phyloP scores from a whole-genome alignment of 1,140 invertebrate species.

The Zophobas morio region DNA sequence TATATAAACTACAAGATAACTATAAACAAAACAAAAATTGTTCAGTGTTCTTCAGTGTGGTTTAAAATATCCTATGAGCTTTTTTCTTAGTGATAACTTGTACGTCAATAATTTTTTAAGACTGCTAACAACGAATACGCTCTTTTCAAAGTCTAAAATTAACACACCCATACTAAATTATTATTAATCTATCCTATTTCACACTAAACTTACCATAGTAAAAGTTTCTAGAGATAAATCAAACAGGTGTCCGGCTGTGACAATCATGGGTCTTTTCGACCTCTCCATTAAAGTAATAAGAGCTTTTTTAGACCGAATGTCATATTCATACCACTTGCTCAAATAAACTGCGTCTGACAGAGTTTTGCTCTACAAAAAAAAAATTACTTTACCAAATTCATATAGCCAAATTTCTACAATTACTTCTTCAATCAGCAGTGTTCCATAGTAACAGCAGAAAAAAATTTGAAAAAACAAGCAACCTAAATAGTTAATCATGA shows the following conservation, averaged over 20 bases:
- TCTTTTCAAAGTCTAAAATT: conserved; percentile 11
- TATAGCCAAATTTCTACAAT: neutral
- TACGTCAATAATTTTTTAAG: neutral
- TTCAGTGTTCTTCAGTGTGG: too few species aligned
- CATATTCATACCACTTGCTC: conserved; percentile 51
- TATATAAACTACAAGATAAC: too few species aligned
- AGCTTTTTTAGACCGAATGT: conserved; percentile 47
- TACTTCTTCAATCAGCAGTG: conserved; percentile 49
- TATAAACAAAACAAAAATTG: too few species aligned
- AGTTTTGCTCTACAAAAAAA: conserved; percentile 48
- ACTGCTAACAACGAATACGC: conserved; percentile 25
- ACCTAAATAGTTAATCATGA: neutral
- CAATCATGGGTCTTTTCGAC: conserved; percentile 46
- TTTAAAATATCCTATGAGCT: too few species aligned
- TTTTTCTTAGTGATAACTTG: too few species aligned
- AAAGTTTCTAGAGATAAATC: conserved; percentile 11
- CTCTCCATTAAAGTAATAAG: conserved; percentile 53
- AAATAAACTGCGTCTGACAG: conserved; percentile 50
- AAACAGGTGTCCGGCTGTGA: conserved; percentile 45
- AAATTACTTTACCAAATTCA: neutral
- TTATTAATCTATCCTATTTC: neutral
- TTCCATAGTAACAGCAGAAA: conserved; percentile 57
- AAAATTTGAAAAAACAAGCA: conserved; percentile 22
- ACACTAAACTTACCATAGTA: neutral
- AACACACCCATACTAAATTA: neutral